Conservation (phyloP, 2,888 invertebrate genomes). For the Limulus polyphemus region DNA sequence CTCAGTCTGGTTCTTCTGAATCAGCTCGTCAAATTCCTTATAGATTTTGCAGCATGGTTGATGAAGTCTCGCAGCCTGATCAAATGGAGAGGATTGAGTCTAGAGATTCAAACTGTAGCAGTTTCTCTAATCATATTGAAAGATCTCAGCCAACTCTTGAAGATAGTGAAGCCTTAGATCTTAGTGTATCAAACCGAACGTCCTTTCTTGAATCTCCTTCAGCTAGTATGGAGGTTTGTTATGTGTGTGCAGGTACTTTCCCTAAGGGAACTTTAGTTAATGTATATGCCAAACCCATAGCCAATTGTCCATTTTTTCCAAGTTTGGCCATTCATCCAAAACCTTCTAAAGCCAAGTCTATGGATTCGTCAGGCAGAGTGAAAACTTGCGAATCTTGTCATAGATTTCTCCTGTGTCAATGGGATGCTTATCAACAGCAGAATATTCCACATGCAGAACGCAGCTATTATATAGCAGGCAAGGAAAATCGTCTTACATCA, state of each 20-base stretch:
- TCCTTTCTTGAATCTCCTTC: slow-evolving; percentile 10
- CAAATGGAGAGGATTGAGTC: neutral
- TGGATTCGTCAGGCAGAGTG: slow-evolving; percentile 58
- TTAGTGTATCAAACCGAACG: slow-evolving; percentile 14
- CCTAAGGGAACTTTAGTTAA: slow-evolving; percentile 66
- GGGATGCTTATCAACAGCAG: slow-evolving; percentile 61
- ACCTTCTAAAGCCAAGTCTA: slow-evolving; percentile 69
- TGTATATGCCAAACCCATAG: slow-evolving; percentile 47
- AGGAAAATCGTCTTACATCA: slow-evolving; percentile 1
- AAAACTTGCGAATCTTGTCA: slow-evolving; percentile 66
- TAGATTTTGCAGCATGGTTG: neutral
- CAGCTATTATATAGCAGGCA: slow-evolving; percentile 52
- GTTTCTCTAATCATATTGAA: neutral
- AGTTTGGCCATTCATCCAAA: slow-evolving; percentile 58
- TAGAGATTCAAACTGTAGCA: neutral
- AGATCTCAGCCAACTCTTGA: neutral
- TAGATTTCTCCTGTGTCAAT: slow-evolving; percentile 71
- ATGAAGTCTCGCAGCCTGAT: neutral
- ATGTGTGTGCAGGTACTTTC: slow-evolving; percentile 79
- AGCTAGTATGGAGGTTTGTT: slow-evolving; percentile 39
- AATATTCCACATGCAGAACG: slow-evolving; percentile 63
- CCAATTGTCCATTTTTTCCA: slow-evolving; percentile 39
- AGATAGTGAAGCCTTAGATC: slow-evolving; percentile 9
- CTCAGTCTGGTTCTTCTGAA: slow-evolving; percentile 3
- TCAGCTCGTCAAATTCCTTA: neutral